These are phyloP conservation scores for Hydractinia echinata DNA, from an alignment of 30 jellyfish, hydroid and myxozoan species.

Conservation along the genomic window DNA sequence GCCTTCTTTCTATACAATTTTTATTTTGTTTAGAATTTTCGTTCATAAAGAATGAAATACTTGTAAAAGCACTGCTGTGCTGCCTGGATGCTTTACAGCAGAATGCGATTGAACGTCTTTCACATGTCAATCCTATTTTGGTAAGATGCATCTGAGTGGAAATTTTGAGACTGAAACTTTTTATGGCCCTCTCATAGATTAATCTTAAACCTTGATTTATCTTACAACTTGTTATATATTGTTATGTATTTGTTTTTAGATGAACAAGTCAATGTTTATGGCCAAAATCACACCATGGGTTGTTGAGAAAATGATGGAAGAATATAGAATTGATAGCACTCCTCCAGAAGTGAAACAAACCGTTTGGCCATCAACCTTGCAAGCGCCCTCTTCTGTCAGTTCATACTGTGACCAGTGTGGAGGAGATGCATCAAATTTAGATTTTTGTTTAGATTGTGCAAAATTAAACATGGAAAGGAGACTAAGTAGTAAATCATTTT, in stretches of 20 bases:
- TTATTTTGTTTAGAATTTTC: conserved; percentile 22
- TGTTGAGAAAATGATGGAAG: conserved; percentile 13
- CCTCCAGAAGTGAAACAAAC: neutral
- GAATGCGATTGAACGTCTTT: conserved; percentile 8
- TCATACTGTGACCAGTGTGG: neutral
- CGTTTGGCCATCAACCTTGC: conserved; percentile 11
- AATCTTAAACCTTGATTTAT: no score
- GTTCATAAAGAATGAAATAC: conserved; percentile 14
- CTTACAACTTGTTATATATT: neutral
- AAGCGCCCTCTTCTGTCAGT: neutral
- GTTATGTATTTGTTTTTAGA: neutral
- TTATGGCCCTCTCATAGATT: no score
- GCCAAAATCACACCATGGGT: conserved; percentile 32
- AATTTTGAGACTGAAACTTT: no score
- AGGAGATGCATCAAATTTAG: neutral
- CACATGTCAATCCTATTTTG: conserved; percentile 8
- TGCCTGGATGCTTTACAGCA: conserved; percentile 24
- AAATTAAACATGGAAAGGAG: neutral
- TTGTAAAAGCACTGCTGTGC: conserved; percentile 4
- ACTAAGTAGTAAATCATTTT: conserved; percentile 36
- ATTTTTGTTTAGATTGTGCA: neutral
- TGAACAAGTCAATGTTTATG: conserved; percentile 16
- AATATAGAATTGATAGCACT: neutral
- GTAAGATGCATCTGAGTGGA: neutral
- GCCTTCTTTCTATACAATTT: neutral